Conservation (phyloP, 2,113 vertebrate species). For the Cinclus cinclus region DNA sequence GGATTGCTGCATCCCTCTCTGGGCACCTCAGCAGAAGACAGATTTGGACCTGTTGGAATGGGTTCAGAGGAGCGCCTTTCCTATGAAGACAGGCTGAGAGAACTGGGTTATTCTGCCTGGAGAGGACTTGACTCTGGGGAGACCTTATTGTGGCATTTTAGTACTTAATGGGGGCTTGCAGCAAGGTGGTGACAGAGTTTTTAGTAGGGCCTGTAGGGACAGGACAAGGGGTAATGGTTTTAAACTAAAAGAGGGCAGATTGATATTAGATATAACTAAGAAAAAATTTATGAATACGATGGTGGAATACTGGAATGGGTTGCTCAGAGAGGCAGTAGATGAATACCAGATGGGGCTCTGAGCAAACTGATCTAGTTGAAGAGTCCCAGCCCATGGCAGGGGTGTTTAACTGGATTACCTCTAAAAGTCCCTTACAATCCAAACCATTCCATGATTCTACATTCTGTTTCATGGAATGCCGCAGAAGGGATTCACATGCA, state of each 20-base stretch:
- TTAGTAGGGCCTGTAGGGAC: not conserved
- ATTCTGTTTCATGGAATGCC: not conserved
- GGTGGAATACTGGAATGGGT: not conserved
- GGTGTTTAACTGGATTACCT: not conserved
- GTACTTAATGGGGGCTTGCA: not conserved
- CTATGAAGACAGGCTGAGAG: not conserved
- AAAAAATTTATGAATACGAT: rapidly evolving
- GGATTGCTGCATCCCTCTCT: not conserved
- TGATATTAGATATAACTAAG: not conserved
- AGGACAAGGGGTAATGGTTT: not conserved
- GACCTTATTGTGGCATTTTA: not conserved
- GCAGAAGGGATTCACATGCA: not conserved
- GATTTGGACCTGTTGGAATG: not conserved
- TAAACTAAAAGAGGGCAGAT: not conserved
- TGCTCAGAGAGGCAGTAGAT: not conserved
- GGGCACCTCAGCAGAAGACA: not conserved
- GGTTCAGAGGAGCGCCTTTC: not conserved
- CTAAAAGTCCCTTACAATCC: not conserved
- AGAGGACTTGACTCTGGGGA: not conserved
- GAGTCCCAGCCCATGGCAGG: not conserved
- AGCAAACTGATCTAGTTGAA: not conserved
- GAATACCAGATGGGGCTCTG: not conserved
- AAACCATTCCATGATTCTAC: not conserved
- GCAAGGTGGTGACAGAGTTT: not conserved
- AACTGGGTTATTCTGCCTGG: not conserved